Conservation (phyloP, 53 echinoderm and acorn worm species). For the Zoroaster sp. region DNA sequence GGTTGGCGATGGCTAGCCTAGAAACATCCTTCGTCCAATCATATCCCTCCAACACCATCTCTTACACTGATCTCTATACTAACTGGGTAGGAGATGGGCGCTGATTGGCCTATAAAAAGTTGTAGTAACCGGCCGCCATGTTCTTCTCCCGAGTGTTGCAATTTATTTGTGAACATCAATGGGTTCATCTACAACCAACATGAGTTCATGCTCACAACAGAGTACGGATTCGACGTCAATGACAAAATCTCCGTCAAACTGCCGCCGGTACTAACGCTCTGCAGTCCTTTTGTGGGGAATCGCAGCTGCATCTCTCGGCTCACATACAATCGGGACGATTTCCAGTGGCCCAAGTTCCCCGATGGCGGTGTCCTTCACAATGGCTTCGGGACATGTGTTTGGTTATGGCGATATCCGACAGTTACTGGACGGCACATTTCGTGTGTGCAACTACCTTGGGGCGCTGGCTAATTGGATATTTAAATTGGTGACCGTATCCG, state of each 20-base stretch:
- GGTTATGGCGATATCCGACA: background rate
- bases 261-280: background rate
- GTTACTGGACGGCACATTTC: background rate
- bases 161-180: background rate
- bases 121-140: no score
- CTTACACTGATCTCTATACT: no score
- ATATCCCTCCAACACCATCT: no score
- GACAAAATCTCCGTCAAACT: background rate
- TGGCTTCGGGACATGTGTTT: background rate
- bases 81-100: no score
- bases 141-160: no score
- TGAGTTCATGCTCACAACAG: background rate
- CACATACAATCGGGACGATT: background rate
- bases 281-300: constrained; percentile 1
- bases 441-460: background rate
- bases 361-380: background rate
- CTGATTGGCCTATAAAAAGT: no score
- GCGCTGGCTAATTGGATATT: no score
- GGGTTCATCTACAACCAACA: background rate
- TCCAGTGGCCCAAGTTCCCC: background rate
- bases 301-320: background rate
- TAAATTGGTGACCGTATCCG: no score
- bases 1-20: no score
- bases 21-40: no score
- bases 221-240: background rate